Evolutionary conservation across 1,140 invertebrate genomes (phyloP), one percentile per base, ranked within the genome.

Genomic region (Lepidostoma basale): DNA sequence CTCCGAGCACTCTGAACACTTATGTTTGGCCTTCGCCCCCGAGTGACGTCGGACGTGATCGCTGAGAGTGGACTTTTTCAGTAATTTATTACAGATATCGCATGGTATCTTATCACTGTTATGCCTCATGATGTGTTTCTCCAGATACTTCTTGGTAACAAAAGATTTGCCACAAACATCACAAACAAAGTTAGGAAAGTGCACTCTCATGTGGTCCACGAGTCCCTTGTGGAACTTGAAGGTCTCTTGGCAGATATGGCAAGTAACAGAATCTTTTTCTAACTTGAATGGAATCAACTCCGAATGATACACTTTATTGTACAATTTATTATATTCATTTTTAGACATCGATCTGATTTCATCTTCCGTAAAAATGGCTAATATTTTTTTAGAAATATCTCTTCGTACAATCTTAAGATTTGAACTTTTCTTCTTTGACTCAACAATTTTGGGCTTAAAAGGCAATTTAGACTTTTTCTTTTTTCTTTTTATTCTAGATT

Each of bases 1-100:
- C 65, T 82, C 77, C 0, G 80, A 78, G 63, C 82, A 83, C 16
- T 81, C 78, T 0, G 80, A 79, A 42, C 82, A 83, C 68, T 81
- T 83, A 74, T 83, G 75, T 10, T 75, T 63, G 26, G 23, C n/a
- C 12, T 73, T 73, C 1, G 75, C 62, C 1, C 76, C 76, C 3
- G 74, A 63, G 18, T 75, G 74, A 9, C 47, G 40, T 18, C 42
- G 39, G 30, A 67, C 67, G 47, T 75, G 74, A n/a, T 58, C 45
- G 10, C 52, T 36, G 30, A 70, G 44, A 20, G 68, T 69, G 10
- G 54, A 59, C 9, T 62, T 67, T 33, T 73, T 70, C 30, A 68
- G 71, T 12, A 64, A 9, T 65, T 73, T 73, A 9, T 69, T 59
- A 40, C 74, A 75, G 30, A 67, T 58, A 6, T 28, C 8, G 56